Evolutionary conservation across 2,888 invertebrate genomes (phyloP).

Genomic region (Ophion obscuratus): DNA sequence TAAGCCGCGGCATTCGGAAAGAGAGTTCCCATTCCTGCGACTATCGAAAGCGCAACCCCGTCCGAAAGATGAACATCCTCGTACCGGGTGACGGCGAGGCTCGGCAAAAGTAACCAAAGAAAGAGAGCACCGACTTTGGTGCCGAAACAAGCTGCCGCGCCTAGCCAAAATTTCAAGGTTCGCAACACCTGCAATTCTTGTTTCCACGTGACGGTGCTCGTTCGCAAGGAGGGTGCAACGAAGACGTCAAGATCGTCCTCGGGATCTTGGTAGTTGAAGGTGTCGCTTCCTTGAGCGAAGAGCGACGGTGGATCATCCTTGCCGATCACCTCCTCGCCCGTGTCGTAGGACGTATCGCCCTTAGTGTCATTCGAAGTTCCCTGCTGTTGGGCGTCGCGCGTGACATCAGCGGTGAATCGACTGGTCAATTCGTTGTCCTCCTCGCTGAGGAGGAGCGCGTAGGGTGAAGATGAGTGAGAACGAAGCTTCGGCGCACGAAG

Average conservation of each 20-base stretch:
- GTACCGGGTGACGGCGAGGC: constrained; percentile 53
- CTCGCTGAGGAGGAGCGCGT: constrained; percentile 72
- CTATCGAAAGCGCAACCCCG: constrained; percentile 65
- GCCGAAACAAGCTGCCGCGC: constrained; percentile 70
- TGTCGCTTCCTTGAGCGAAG: constrained; percentile 70
- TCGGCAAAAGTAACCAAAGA: constrained; percentile 73
- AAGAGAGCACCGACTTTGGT: constrained; percentile 69
- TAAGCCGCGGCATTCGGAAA: constrained; percentile 70
- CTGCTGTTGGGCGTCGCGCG: constrained; percentile 32
- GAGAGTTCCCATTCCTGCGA: constrained; percentile 72
- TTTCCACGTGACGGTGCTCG: constrained; percentile 68
- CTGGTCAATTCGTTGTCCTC: constrained; percentile 75
- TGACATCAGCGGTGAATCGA: constrained; percentile 43
- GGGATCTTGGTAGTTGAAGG: constrained; percentile 71
- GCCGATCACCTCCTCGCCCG: constrained; percentile 26
- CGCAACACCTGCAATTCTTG: constrained; percentile 70
- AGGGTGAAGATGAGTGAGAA: constrained; percentile 67
- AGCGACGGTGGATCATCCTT: constrained; percentile 59
- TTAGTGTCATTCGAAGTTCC: neutral
- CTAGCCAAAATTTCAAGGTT: constrained; percentile 73
- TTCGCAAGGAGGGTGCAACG: constrained; percentile 42
- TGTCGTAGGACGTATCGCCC: constrained; percentile 21
- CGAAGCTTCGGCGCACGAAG: constrained; percentile 69
- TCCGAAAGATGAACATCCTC: constrained; percentile 22
- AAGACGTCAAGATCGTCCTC: constrained; percentile 65